Evolutionary conservation across 2,888 invertebrate genomes (phyloP).

Genomic region (Allophyes oxyacanthae): DNA sequence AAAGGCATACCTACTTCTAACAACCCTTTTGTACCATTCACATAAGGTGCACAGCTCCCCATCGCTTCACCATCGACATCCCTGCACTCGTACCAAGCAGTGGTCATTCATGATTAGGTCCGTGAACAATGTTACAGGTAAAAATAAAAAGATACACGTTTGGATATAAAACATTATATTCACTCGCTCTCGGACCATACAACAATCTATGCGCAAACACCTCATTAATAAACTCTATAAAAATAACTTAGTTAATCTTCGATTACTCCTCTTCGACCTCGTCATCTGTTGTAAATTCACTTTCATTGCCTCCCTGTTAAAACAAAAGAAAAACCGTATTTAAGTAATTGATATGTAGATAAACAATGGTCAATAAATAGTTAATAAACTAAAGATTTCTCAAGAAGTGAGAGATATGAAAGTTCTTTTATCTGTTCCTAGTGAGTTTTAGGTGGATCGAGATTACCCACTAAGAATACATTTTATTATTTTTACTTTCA

Average conservation of each 20-base stretch:
- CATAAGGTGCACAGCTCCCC: no score
- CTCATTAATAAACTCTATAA: slow-evolving; percentile 86
- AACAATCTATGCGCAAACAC: slow-evolving; percentile 74
- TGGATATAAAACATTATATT: slow-evolving; percentile 86
- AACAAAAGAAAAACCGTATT: slow-evolving; percentile 44
- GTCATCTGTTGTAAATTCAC: slow-evolving; percentile 91
- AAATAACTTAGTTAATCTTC: slow-evolving; percentile 83
- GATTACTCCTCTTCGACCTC: slow-evolving; percentile 89
- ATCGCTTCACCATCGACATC: not conserved
- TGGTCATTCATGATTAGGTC: not conserved
- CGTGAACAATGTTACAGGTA: not conserved
- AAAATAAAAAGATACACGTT: slow-evolving; percentile 47
- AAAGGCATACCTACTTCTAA: not conserved
- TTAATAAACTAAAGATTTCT: no score
- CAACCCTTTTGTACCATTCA: no score
- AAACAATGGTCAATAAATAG: no score
- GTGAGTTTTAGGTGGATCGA: no score
- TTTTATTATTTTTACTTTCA: no score
- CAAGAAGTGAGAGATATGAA: no score
- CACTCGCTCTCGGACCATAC: slow-evolving; percentile 79
- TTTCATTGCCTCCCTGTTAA: slow-evolving; percentile 89
- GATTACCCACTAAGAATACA: no score
- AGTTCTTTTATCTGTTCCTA: no score
- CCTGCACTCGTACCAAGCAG: not conserved
- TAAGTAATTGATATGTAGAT: not conserved